A percentile compares a stretch with the other conserved stretches of the same genome.
Conservation (phyloP, 2,888 invertebrate species). For the Trypoxylon attenuatum region DNA sequence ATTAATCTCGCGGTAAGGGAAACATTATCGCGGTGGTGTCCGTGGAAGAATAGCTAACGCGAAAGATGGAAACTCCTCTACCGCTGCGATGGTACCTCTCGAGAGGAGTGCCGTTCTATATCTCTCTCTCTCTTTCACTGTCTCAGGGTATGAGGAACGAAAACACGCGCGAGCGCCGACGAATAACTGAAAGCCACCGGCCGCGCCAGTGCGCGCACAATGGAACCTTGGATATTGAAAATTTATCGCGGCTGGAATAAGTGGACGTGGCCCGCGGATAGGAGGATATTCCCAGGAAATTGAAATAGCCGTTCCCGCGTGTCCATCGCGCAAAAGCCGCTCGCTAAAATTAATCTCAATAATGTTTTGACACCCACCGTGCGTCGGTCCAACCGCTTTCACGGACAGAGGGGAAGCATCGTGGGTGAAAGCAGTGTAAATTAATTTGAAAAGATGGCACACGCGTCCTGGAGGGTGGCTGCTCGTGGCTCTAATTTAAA, state of each 20-base stretch:
- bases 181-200: slow-evolving; percentile 2
- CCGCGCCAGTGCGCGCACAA: slow-evolving; percentile 8
- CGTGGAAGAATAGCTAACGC: neutral
- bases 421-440: neutral
- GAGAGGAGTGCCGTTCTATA: too few species aligned
- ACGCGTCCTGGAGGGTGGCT: too few species aligned
- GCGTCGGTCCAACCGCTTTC: neutral
- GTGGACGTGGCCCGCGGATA: slow-evolving; percentile 15
- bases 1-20: neutral
- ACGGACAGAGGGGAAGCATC: too few species aligned
- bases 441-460: neutral
- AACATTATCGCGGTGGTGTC: neutral
- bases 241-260: slow-evolving; percentile 36
- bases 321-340: neutral
- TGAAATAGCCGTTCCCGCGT: slow-evolving; percentile 28
- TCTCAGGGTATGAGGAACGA: slow-evolving; percentile 2
- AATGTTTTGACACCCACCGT: slow-evolving; percentile 11
- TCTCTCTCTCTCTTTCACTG: too few species aligned
- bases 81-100: neutral
- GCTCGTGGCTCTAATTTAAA: too few species aligned
- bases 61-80: too few species aligned
- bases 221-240: slow-evolving; percentile 39
- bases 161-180: slow-evolving; percentile 12
- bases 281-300: slow-evolving; percentile 32
- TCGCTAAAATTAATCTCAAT: slow-evolving; percentile 15